phyloP scores from a whole-genome alignment of 2,888 invertebrate species.

The Nomada flava region DNA sequence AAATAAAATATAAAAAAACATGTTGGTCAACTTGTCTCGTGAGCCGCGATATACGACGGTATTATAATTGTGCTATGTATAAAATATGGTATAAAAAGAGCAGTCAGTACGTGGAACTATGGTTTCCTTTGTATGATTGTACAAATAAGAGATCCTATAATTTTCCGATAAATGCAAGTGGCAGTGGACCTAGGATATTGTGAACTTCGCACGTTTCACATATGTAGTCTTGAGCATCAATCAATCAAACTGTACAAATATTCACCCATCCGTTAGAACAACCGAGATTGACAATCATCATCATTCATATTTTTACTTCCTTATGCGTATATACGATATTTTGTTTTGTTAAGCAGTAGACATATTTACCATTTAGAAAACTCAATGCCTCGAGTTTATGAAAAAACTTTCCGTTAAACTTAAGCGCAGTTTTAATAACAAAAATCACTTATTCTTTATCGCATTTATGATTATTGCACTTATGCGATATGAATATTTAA shows the following conservation, averaged over 20 bases:
- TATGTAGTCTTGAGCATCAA: slow-evolving; percentile 56
- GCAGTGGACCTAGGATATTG: slow-evolving; percentile 46
- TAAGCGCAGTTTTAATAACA: slow-evolving; percentile 14
- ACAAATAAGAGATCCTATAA: slow-evolving; percentile 47
- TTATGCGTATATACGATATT: not conserved
- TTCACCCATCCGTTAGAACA: slow-evolving; percentile 17
- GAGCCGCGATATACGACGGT: not conserved
- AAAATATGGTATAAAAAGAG: slow-evolving; percentile 29
- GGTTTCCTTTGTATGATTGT: slow-evolving; percentile 1
- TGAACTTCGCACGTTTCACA: slow-evolving; percentile 5
- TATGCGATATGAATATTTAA: slow-evolving; percentile 10
- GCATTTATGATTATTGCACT: slow-evolving; percentile 29
- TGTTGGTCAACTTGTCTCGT: slow-evolving; percentile 34
- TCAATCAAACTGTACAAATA: slow-evolving; percentile 30
- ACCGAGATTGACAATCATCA: slow-evolving; percentile 3
- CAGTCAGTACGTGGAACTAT: slow-evolving; percentile 9
- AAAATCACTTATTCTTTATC: slow-evolving; percentile 9
- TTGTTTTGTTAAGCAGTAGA: slow-evolving; percentile 4
- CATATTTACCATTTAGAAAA: slow-evolving; percentile 12
- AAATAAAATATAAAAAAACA: slow-evolving; percentile 32
- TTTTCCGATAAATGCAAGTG: slow-evolving; percentile 68
- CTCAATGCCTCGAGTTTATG: not conserved
- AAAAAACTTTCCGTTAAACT: not conserved
- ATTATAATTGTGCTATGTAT: slow-evolving; percentile 22
- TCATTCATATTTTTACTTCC: not conserved